A percentile compares a stretch with the other conserved stretches of the same genome.
phyloP scores from a whole-genome alignment of 2,113 vertebrate genomes.

The Platanista minor region DNA sequence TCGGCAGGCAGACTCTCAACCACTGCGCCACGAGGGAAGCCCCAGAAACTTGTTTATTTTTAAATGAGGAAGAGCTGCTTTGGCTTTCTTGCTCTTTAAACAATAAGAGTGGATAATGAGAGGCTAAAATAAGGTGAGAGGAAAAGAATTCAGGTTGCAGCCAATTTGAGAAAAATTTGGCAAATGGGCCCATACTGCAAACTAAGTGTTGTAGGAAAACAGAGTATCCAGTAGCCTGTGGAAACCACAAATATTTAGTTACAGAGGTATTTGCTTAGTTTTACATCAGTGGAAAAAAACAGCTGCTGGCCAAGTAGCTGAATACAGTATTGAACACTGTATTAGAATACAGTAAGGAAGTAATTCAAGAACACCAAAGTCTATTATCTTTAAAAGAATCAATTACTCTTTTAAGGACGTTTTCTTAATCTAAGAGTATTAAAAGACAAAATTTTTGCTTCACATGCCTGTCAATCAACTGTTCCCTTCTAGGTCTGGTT shows the following conservation, averaged over 20 bases:
- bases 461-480: background rate
- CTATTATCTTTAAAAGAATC: background rate
- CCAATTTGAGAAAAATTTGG: conserved; percentile 45
- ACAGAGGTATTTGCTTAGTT: conserved; percentile 29
- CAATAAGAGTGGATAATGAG: background rate
- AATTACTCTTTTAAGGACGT: background rate
- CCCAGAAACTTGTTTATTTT: conserved; percentile 32
- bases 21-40: no score
- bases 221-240: conserved; percentile 33
- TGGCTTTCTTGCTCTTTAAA: conserved; percentile 32
- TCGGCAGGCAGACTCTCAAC: no score
- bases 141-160: conserved; percentile 26
- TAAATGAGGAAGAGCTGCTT: conserved; percentile 21
- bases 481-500: background rate
- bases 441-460: background rate
- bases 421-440: conserved; percentile 11
- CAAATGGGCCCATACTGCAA: background rate
- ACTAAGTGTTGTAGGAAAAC: conserved; percentile 32
- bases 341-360: background rate
- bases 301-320: conserved; percentile 20
- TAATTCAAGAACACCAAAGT: conserved; percentile 5
- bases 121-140: background rate
- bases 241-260: conserved; percentile 52
- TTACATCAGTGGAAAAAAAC: conserved; percentile 54
- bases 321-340: background rate